phyloP scores from a whole-genome alignment of 2,113 vertebrate species.

The Dascyllus trimaculatus region DNA sequence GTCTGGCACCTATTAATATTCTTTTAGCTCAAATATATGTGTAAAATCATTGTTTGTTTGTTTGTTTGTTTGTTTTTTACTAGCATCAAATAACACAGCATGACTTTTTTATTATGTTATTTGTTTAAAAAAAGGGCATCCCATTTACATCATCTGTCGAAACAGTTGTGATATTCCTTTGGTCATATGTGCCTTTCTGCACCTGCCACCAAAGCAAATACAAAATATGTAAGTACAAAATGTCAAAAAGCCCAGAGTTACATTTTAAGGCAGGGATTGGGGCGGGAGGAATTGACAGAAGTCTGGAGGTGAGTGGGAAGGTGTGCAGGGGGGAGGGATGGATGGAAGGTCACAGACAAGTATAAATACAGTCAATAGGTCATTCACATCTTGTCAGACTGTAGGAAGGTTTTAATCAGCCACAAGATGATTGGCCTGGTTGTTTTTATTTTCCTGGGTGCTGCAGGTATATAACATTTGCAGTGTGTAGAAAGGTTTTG shows the following conservation, averaged over 20 bases:
- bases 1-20: background rate
- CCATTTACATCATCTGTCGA: background rate
- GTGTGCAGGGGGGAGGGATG: background rate
- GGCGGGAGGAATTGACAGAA: background rate
- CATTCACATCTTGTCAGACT: slow-evolving; percentile 50
- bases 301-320: slow-evolving; percentile 24
- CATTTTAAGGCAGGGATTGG: slow-evolving; percentile 7
- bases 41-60: background rate
- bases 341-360: slow-evolving; percentile 35
- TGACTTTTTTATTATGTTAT: background rate
- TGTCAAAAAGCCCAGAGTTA: background rate
- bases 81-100: background rate
- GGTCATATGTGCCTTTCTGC: background rate
- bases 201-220: background rate
- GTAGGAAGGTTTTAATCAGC: slow-evolving; percentile 47
- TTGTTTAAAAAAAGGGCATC: background rate
- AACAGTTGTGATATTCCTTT: background rate
- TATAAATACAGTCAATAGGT: slow-evolving; percentile 74
- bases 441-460: slow-evolving; percentile 72
- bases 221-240: background rate
- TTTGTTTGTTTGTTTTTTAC: background rate
- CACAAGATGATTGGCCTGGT: slow-evolving; percentile 76
- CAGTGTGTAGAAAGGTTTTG: background rate
- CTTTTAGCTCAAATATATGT: background rate
- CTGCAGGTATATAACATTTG: slow-evolving; percentile 76